Conservation (phyloP, 2,113 vertebrate genomes). For the Dipodomys ordii region DNA sequence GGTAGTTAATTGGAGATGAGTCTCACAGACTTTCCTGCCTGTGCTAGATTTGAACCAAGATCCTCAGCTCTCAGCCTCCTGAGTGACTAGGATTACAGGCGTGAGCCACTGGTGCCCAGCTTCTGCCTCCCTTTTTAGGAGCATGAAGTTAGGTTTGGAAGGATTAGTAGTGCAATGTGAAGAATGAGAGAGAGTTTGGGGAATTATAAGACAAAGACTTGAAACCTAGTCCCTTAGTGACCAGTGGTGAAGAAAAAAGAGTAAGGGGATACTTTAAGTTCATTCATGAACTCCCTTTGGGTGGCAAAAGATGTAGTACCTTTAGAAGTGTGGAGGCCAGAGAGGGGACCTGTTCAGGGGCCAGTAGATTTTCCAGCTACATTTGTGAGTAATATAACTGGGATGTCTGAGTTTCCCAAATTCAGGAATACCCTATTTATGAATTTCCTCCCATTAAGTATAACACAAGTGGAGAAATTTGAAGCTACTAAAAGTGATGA, state of each 20-base stretch:
- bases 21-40: too few relatives aligned
- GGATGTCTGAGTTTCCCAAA: neutral
- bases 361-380: neutral
- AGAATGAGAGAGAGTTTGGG: neutral
- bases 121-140: neutral
- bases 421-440: neutral
- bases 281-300: too few relatives aligned
- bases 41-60: too few relatives aligned
- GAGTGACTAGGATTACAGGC: too few relatives aligned
- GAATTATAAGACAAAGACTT: neutral
- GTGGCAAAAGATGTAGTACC: neutral
- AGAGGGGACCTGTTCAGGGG: neutral
- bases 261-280: neutral
- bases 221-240: neutral
- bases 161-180: neutral
- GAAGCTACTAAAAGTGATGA: slow-evolving; percentile 10
- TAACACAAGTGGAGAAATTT: neutral
- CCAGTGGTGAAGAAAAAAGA: neutral
- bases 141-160: neutral
- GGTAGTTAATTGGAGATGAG: too few relatives aligned
- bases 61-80: too few relatives aligned
- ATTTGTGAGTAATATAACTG: neutral
- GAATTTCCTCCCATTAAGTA: neutral
- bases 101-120: too few relatives aligned
- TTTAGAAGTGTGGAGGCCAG: neutral